Conservation (phyloP, 2,888 invertebrate genomes). For the Myathropa florea region DNA sequence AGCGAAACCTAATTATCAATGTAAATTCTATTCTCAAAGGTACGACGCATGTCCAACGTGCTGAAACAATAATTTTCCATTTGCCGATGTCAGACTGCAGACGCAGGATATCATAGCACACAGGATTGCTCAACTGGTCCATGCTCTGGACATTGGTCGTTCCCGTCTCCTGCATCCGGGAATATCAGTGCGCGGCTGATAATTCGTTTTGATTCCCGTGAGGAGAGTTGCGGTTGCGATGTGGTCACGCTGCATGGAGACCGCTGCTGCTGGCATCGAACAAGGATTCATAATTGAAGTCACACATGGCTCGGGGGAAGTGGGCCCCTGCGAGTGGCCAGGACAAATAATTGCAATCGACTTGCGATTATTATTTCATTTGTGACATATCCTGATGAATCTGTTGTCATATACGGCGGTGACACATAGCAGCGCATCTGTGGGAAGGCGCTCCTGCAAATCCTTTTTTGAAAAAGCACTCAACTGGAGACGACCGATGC, state of each 20-base stretch:
- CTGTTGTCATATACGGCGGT: neutral
- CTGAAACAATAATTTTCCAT: conserved; percentile 65
- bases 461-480: conserved; percentile 4
- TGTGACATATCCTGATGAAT: conserved; percentile 31
- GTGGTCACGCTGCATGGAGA: conserved; percentile 14
- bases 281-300: conserved; percentile 47
- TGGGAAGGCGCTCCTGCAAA: neutral
- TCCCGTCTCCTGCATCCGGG: neutral
- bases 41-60: conserved; percentile 43
- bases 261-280: neutral
- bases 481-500: neutral
- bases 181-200: conserved; percentile 22
- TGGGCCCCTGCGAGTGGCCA: neutral
- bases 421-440: conserved; percentile 1
- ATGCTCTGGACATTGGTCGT: neutral
- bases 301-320: conserved; percentile 31
- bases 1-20: conserved; percentile 63
- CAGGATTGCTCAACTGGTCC: conserved; percentile 3
- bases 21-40: conserved; percentile 61
- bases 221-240: conserved; percentile 36
- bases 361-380: conserved; percentile 61
- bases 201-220: conserved; percentile 45
- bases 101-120: conserved; percentile 54
- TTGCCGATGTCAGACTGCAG: conserved; percentile 46
- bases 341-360: conserved; percentile 53